Evolutionary conservation across 2,113 vertebrate species (phyloP).

Genomic region (Vanacampus margaritifer): DNA sequence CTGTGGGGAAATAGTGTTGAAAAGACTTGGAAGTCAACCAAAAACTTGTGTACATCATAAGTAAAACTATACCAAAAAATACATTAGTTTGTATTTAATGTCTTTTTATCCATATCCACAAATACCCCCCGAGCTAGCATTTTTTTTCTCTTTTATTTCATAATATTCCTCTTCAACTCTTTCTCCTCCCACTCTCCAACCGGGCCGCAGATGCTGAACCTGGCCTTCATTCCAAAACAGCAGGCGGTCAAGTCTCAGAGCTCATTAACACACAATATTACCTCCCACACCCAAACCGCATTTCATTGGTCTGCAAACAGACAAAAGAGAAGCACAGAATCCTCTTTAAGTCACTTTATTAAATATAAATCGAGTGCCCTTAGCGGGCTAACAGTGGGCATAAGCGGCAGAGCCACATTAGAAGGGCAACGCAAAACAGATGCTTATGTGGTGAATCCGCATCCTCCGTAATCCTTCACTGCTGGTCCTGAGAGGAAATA

Average conservation of each 20-base stretch:
- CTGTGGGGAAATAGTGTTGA: too few species aligned
- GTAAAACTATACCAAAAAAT: background rate
- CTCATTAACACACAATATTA: constrained; percentile 70
- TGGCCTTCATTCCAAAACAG: constrained; percentile 73
- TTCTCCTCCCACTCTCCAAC: constrained; percentile 55
- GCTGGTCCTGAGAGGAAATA: constrained; percentile 60
- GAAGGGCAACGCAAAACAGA: constrained; percentile 24
- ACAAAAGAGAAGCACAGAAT: constrained; percentile 8
- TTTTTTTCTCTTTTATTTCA: constrained; percentile 38
- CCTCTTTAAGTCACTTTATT: constrained; percentile 53
- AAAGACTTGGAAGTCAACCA: too few species aligned
- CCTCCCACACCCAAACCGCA: constrained; percentile 57
- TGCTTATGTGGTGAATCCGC: constrained; percentile 12
- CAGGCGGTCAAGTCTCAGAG: constrained; percentile 66
- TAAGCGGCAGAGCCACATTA: constrained; percentile 15
- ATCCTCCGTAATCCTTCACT: constrained; percentile 29
- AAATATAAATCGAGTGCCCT: constrained; percentile 49
- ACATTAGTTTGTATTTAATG: background rate
- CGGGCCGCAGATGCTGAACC: constrained; percentile 71
- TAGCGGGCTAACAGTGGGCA: constrained; percentile 14
- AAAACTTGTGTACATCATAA: background rate
- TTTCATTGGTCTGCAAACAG: constrained; percentile 52
- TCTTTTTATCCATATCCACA: background rate
- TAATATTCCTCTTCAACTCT: constrained; percentile 31
- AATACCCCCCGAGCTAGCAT: background rate